Evolutionary conservation across 2,797 vertebrate genomes (phyloP).

Genomic region (Champsocephalus esox): DNA sequence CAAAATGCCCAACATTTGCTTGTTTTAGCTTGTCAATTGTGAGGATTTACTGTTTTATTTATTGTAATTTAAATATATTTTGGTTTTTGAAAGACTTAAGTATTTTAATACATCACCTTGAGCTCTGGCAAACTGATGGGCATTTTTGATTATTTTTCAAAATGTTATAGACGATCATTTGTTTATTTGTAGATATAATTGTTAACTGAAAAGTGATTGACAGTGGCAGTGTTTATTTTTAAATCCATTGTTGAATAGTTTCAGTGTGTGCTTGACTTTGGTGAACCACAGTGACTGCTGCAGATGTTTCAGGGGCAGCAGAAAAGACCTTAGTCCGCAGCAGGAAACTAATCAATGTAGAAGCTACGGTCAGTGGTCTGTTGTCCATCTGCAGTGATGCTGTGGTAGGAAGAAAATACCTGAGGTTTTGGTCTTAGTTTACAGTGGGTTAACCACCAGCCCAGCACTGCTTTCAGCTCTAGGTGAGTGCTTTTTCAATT

Average conservation of each 20-base stretch:
- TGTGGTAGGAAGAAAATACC: constrained; percentile 72
- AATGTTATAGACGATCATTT: neutral
- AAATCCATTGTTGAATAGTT: constrained; percentile 29
- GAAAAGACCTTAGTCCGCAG: constrained; percentile 60
- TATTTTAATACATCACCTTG: neutral
- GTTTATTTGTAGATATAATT: constrained; percentile 8
- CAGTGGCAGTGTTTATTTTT: constrained; percentile 1
- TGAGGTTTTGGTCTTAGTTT: constrained; percentile 81
- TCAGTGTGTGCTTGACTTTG: constrained; percentile 49
- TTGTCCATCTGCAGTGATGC: constrained; percentile 69
- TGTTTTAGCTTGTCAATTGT: constrained; percentile 17
- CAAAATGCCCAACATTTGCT: constrained; percentile 9
- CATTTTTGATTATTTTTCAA: neutral
- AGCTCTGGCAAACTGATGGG: neutral
- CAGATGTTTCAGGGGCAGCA: constrained; percentile 58
- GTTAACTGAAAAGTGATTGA: constrained; percentile 15
- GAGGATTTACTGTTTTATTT: constrained; percentile 13
- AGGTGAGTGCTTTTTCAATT: constrained; percentile 78
- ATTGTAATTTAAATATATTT: constrained; percentile 6
- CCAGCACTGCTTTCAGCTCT: constrained; percentile 75
- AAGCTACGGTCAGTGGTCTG: constrained; percentile 65
- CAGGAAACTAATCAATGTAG: constrained; percentile 67
- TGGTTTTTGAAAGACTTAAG: neutral
- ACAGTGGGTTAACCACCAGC: constrained; percentile 78
- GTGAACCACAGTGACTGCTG: constrained; percentile 55